Base-by-base conservation (phyloP, 1,140 invertebrate genomes). In the Sesamia nonagrioides region DNA sequence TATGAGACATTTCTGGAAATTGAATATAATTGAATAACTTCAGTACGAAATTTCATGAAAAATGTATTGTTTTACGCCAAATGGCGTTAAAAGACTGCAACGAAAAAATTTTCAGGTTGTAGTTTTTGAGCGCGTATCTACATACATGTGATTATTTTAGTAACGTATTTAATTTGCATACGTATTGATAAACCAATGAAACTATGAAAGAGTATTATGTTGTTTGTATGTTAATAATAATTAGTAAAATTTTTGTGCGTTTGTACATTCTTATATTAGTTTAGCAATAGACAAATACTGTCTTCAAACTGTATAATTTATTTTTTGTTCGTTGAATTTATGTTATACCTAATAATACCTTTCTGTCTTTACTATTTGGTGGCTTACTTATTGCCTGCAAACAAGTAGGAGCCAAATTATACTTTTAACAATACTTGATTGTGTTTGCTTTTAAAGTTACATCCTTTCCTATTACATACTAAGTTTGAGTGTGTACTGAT, bases 151-250 rank as follows among this genome's bases (percentile, higher is more conserved):
- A 52, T 54, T 50, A 54, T 37, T 60, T n/a, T 74, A 74, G 33
- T 73, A 52, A 69, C 37, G 52, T 21, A 78, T 60, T 78, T 35
- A 52, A 72, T 61, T 61, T 61, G 11, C 45, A 48, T 72, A 54
- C 40, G 6, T 68, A 82, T 83, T 76, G 61, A 83, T 81, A 84
- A 79, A 84, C 84, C 84, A 84, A 86, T 84, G 84, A 84, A 83
- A 84, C 84, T 83, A 78, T 66, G 80, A 83, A 77, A 81, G 45
- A 86, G 84, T 86, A 83, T 83, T 83, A 81, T 15, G 58, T 63
- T 76, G 61, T 75, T 83, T 77, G 42, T 75, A 68, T 74, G 72
- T 63, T 81, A 54, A n/a, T 50, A 68, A 15, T 68, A 68, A 68
- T 50, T 68, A 68, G 63, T 42, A 50, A 68, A 68, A 68, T 45